Conservation (phyloP, 2,113 vertebrate genomes). For the Notothenia coriiceps region DNA sequence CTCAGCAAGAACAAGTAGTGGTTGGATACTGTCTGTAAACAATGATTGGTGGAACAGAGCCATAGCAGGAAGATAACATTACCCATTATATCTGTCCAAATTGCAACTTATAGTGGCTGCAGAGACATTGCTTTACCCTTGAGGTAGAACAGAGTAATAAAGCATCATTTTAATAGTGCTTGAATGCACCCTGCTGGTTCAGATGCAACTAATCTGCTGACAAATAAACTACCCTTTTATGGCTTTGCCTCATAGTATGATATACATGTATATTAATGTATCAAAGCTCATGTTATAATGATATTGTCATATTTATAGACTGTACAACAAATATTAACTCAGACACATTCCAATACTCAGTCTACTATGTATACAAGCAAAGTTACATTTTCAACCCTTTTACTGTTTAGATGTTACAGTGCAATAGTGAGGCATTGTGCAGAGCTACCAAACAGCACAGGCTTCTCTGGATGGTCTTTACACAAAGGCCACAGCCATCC, state of each 20-base stretch:
- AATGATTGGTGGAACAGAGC: slow-evolving; percentile 7
- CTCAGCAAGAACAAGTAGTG: neutral
- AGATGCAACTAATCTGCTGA: neutral
- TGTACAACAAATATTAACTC: neutral
- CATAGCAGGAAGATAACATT: neutral
- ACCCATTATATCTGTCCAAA: slow-evolving; percentile 19
- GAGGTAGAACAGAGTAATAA: slow-evolving; percentile 14
- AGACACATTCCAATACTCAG: neutral
- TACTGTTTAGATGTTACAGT: slow-evolving; percentile 8
- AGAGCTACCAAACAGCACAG: slow-evolving; percentile 13
- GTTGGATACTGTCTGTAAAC: neutral
- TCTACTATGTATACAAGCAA: neutral
- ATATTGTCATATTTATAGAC: too few relatives aligned
- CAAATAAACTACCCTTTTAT: neutral
- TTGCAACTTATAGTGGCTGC: neutral
- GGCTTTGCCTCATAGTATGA: neutral
- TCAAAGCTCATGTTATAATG: slow-evolving; percentile 9
- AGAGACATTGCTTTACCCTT: slow-evolving; percentile 3
- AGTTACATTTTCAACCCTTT: neutral
- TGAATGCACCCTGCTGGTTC: slow-evolving; percentile 9
- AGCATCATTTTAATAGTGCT: slow-evolving; percentile 5
- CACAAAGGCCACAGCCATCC: slow-evolving; percentile 51
- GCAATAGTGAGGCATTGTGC: slow-evolving; percentile 35
- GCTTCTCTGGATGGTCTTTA: slow-evolving; percentile 46
- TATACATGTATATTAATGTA: neutral